These are phyloP conservation scores for Chiloscyllium punctatum DNA, from an alignment of 2,797 vertebrate species.

Conservation along the genomic window DNA sequence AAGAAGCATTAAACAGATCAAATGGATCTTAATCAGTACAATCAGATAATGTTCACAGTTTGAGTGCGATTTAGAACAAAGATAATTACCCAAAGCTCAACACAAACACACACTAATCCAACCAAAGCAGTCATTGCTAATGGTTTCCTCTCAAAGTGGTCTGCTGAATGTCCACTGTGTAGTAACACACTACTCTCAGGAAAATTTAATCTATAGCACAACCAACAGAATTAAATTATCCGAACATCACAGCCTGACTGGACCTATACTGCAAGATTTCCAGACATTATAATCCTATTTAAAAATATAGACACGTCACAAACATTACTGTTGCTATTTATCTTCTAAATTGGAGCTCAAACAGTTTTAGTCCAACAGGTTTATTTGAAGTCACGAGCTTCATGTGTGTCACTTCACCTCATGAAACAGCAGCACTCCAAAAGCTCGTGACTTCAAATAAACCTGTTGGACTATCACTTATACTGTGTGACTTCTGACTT, in stretches of 20 bases:
- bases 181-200: not conserved
- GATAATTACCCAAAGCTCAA: conserved; percentile 10
- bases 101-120: not conserved
- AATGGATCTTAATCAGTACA: not conserved
- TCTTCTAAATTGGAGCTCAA: too few species aligned
- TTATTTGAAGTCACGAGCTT: too few species aligned
- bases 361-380: too few species aligned
- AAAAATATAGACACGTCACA: not conserved
- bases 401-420: too few species aligned
- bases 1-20: not conserved
- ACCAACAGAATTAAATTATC: not conserved
- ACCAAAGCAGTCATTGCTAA: not conserved
- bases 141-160: conserved; percentile 6
- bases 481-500: too few species aligned
- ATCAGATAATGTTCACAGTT: not conserved
- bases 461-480: too few species aligned
- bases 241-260: not conserved
- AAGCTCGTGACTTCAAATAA: too few species aligned
- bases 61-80: not conserved
- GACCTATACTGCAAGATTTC: not conserved
- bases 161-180: not conserved
- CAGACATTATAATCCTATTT: not conserved
- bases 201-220: not conserved
- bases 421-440: too few species aligned
- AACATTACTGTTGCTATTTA: too few species aligned